These are phyloP conservation scores for Labeo rohita DNA, from an alignment of 2,113 vertebrate species.

Conservation along the genomic window DNA sequence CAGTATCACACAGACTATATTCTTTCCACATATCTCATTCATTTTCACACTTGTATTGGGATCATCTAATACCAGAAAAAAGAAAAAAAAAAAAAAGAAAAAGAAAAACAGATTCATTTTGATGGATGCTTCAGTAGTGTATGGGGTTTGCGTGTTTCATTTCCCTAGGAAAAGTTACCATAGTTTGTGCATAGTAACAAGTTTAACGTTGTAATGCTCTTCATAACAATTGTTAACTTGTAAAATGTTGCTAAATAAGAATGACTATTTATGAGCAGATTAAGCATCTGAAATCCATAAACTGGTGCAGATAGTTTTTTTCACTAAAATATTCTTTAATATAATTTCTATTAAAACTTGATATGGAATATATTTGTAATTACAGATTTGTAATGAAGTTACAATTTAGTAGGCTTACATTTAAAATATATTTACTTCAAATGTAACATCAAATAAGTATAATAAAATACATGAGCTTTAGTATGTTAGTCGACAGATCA, in stretches of 20 bases:
- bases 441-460: neutral
- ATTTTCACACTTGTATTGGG: neutral
- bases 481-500: too few species aligned
- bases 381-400: neutral
- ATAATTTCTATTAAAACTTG: neutral
- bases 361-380: neutral
- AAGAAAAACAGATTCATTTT: neutral
- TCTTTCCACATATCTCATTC: neutral
- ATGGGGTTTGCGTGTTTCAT: neutral
- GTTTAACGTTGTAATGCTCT: neutral
- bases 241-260: neutral
- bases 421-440: neutral
- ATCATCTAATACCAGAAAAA: neutral
- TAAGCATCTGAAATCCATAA: neutral
- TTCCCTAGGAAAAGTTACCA: neutral
- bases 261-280: neutral
- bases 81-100: neutral
- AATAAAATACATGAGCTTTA: neutral
- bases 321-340: too few species aligned
- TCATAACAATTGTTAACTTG: neutral
- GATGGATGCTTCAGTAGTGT: neutral
- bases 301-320: neutral
- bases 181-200: neutral
- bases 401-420: neutral
- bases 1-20: neutral